phyloP scores from a whole-genome alignment of 2,888 invertebrate genomes.

The Ormyrus thymus region DNA sequence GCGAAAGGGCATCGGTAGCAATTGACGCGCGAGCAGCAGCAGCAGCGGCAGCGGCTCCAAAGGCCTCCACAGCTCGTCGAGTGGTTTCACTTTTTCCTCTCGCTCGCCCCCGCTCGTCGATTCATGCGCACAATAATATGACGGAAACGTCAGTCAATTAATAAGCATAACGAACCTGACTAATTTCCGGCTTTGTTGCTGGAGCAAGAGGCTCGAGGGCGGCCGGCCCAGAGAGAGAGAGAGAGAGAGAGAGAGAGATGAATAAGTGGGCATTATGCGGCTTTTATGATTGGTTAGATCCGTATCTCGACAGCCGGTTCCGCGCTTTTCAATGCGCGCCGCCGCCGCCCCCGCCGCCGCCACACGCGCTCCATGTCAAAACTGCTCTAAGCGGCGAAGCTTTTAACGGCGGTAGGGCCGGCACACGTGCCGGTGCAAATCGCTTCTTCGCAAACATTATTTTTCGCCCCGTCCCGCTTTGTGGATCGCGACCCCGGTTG shows the following conservation, averaged over 20 bases:
- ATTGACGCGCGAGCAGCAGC: constrained; percentile 25
- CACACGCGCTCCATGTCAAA: constrained; percentile 66
- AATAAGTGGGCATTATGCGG: constrained; percentile 64
- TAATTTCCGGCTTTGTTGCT: constrained; percentile 73
- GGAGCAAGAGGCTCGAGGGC: constrained; percentile 25
- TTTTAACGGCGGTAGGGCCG: constrained; percentile 67
- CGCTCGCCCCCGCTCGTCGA: neutral
- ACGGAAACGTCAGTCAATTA: constrained; percentile 75
- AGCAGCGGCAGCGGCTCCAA: neutral
- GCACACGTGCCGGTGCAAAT: constrained; percentile 69
- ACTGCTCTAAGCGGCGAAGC: constrained; percentile 65
- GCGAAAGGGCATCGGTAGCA: constrained; percentile 17
- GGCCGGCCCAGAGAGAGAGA: neutral
- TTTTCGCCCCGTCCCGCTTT: constrained; percentile 15
- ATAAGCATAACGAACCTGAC: constrained; percentile 75
- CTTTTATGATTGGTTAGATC: constrained; percentile 75
- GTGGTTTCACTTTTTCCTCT: constrained; percentile 1
- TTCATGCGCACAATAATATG: constrained; percentile 65
- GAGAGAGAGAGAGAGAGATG: constrained; percentile 11
- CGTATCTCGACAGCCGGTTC: constrained; percentile 75
- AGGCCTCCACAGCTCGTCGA: constrained; percentile 13
- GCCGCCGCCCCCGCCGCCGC: constrained; percentile 60
- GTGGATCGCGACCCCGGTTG: neutral
- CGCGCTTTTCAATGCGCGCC: constrained; percentile 69
- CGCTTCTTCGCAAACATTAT: constrained; percentile 37